A percentile compares a stretch with the other conserved stretches of the same genome.
Conservation (phyloP, 2,113 vertebrate species). For the Erythrocercus mccallii region DNA sequence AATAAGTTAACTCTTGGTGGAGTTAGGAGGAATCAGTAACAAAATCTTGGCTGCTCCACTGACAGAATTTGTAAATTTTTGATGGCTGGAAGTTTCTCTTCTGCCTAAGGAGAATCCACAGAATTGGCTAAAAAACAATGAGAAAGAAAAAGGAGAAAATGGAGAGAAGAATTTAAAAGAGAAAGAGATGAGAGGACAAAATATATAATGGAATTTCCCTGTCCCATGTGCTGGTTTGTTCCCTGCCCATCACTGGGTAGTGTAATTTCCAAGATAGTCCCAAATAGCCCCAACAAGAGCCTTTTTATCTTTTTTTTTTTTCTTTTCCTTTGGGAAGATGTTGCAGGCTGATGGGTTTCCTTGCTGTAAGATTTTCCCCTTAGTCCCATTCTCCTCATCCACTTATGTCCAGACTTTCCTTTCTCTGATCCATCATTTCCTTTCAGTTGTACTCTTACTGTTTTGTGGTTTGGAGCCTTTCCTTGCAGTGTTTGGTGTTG, state of each 20-base stretch:
- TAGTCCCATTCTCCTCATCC: neutral
- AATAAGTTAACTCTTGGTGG: neutral
- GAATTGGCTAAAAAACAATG: neutral
- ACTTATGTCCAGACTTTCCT: neutral
- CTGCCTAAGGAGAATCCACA: neutral
- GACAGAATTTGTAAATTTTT: neutral
- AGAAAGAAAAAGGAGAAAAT: neutral
- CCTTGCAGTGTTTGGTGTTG: neutral
- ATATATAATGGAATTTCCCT: neutral
- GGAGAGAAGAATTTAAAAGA: neutral
- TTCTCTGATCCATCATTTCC: neutral
- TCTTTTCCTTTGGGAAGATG: neutral
- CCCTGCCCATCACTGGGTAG: neutral
- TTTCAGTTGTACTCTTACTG: neutral
- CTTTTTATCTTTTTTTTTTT: neutral
- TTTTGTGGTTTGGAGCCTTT: neutral
- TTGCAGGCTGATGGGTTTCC: neutral
- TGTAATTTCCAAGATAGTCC: neutral
- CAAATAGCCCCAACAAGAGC: neutral
- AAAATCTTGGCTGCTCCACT: neutral
- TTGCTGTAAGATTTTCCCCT: neutral
- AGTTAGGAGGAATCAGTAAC: neutral
- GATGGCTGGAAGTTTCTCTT: neutral
- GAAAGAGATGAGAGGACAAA: neutral
- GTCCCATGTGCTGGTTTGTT: neutral